A percentile compares a stretch with the other conserved stretches of the same genome.
Conservation (phyloP, 2,797 vertebrate genomes). For the Emydoidea blandingii region DNA sequence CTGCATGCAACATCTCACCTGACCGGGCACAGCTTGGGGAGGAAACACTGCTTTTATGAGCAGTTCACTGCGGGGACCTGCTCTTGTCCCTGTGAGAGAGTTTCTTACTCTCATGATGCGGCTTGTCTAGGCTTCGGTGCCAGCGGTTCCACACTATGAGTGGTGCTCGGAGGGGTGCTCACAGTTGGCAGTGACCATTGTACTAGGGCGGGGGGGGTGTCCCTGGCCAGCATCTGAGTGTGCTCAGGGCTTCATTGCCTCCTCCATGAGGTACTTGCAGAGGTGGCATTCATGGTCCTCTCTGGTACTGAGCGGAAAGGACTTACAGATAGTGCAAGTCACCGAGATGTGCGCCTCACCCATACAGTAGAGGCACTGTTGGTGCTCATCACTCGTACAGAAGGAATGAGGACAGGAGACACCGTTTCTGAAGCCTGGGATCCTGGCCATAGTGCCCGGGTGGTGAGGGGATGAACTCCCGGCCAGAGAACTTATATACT, state of each 20-base stretch:
- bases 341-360: background rate
- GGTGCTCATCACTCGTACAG: no score
- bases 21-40: no score
- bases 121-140: background rate
- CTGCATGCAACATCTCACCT: no score
- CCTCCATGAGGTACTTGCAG: background rate
- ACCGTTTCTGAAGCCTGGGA: no score
- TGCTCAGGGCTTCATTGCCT: background rate
- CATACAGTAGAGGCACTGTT: background rate
- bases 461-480: no score
- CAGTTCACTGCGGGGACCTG: background rate
- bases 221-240: background rate
- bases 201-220: background rate
- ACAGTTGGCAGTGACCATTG: background rate
- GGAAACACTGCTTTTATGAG: no score
- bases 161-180: background rate
- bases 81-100: background rate
- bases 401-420: no score
- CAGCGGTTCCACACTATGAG: background rate
- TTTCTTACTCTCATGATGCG: background rate
- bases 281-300: background rate
- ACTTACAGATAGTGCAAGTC: background rate
- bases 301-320: background rate
- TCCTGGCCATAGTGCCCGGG: no score
- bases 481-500: no score